Conservation (phyloP, 2,888 invertebrate species). For the Ophonus ardosiacus region DNA sequence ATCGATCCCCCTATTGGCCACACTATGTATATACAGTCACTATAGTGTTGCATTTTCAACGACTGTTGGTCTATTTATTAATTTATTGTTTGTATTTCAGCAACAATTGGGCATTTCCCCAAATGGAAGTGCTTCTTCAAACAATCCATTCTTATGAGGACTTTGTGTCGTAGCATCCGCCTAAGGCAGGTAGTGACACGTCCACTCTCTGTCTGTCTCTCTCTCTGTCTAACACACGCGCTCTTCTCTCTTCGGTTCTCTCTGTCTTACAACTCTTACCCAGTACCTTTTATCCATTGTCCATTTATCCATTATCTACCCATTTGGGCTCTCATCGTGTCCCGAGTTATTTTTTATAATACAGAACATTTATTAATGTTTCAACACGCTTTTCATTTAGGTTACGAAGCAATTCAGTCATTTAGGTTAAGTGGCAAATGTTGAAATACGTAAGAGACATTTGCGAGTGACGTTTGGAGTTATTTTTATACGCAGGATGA, state of each 20-base stretch:
- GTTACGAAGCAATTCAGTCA: background rate
- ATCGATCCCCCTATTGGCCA: too few species aligned
- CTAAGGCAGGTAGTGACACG: slow-evolving; percentile 3
- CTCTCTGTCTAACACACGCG: background rate
- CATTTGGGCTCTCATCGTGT: background rate
- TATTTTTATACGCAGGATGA: background rate
- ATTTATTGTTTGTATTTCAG: background rate
- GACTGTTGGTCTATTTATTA: too few species aligned
- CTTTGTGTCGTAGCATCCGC: background rate
- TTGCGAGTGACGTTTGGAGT: too few species aligned
- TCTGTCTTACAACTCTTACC: background rate
- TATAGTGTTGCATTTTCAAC: too few species aligned
- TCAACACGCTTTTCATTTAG: slow-evolving; percentile 8
- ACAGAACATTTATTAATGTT: slow-evolving; percentile 17
- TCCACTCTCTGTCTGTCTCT: background rate
- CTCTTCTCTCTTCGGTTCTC: background rate
- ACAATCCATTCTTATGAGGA: slow-evolving; percentile 81
- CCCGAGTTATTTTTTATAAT: slow-evolving; percentile 25
- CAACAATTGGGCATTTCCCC: slow-evolving; percentile 73
- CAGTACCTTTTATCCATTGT: background rate
- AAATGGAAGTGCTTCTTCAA: slow-evolving; percentile 75
- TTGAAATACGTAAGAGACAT: background rate
- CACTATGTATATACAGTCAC: too few species aligned
- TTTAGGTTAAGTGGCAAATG: background rate
- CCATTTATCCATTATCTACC: background rate